Percentiles rank a stretch among this genome's conserved stretches.
Evolutionary conservation across 1,140 invertebrate species (phyloP).

Genomic region (Ceratosolen fusciceps): DNA sequence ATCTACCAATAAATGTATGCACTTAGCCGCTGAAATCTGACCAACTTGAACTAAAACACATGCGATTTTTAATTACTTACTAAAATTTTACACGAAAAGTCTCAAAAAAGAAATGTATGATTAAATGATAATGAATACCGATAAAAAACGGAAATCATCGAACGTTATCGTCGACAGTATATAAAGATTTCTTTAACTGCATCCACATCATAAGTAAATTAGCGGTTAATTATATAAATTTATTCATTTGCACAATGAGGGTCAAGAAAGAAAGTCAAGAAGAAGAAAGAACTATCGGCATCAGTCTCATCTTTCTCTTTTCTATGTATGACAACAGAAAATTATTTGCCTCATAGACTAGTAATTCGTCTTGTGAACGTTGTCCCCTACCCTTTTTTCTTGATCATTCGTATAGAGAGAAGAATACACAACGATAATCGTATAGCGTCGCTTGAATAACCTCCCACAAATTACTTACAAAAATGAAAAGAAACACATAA

Average conservation of each 20-base stretch:
- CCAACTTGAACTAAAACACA: no score
- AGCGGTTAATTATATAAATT: not conserved
- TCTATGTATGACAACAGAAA: constrained; percentile 61
- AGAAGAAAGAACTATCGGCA: constrained; percentile 31
- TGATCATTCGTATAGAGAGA: constrained; percentile 46
- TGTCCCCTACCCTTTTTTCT: constrained; percentile 58
- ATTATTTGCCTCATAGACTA: constrained; percentile 68
- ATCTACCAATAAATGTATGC: no score
- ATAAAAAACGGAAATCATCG: no score
- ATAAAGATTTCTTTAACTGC: not conserved
- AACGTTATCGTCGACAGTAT: not conserved
- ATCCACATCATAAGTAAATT: not conserved
- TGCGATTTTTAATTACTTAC: no score
- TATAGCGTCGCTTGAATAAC: constrained; percentile 9
- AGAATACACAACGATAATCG: constrained; percentile 64
- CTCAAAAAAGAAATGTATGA: no score
- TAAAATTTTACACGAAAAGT: no score
- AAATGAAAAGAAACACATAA: not conserved
- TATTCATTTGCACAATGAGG: constrained; percentile 27
- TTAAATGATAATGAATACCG: no score
- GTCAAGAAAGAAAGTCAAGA: no score
- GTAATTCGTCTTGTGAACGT: constrained; percentile 66
- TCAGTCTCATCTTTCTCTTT: constrained; percentile 16
- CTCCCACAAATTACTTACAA: not conserved
- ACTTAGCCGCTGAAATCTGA: no score